Conservation (phyloP, 2,113 vertebrate genomes). For the Tympanuchus pallidicinctus region DNA sequence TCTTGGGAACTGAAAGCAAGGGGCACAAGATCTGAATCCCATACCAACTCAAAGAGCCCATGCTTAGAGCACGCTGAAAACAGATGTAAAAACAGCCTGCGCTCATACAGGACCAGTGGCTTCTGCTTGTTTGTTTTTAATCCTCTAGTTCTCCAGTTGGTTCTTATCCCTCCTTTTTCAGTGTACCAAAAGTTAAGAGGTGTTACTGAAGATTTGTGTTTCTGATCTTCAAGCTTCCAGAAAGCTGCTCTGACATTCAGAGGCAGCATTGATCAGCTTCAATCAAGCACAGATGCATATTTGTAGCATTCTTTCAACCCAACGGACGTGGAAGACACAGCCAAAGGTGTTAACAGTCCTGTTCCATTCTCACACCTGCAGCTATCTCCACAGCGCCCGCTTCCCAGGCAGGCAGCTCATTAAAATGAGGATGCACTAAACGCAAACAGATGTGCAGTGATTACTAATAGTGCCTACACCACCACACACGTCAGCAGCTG, state of each 20-base stretch:
- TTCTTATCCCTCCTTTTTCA: background rate
- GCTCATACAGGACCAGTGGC: background rate
- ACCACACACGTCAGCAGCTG: rapidly evolving
- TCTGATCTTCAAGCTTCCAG: background rate
- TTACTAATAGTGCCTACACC: background rate
- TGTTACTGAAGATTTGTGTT: background rate
- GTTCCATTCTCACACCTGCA: rapidly evolving
- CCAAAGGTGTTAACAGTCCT: background rate
- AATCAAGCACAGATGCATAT: background rate
- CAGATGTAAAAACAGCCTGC: rapidly evolving
- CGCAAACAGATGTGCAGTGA: background rate
- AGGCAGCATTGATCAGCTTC: background rate
- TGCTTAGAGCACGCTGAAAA: background rate
- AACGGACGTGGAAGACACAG: rapidly evolving
- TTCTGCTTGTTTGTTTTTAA: background rate
- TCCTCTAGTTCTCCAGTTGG: background rate
- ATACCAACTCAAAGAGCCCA: background rate
- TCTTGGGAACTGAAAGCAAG: background rate
- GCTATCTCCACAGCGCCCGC: background rate
- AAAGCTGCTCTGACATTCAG: background rate
- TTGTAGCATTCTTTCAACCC: background rate
- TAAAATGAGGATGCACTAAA: background rate
- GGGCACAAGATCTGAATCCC: background rate
- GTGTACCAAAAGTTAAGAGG: background rate
- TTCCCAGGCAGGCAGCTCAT: background rate